Conservation (phyloP, 2,888 invertebrate genomes). For the Leptopilina drosophilae region DNA sequence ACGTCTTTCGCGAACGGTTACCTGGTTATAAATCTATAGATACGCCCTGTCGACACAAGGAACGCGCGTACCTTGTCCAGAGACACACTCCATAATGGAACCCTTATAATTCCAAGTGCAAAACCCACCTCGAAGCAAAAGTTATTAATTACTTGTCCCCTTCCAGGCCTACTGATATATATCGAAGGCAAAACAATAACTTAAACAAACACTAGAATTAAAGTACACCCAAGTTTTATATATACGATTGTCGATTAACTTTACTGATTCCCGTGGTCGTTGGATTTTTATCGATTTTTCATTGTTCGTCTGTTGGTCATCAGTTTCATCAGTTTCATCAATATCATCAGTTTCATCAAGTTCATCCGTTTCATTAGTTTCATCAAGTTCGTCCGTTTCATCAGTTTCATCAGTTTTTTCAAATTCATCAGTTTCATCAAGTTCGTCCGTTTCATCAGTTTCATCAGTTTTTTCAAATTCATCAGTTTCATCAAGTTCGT, state of each 20-base stretch:
- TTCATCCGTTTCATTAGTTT: too few species aligned
- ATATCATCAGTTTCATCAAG: too few species aligned
- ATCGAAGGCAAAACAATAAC: slow-evolving; percentile 31
- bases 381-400: too few species aligned
- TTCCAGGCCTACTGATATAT: background rate
- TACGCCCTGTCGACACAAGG: slow-evolving; percentile 47
- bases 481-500: too few species aligned
- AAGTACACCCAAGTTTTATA: background rate
- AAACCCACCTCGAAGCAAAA: background rate
- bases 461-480: too few species aligned
- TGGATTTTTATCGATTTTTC: background rate
- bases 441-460: too few species aligned
- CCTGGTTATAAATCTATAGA: slow-evolving; percentile 66
- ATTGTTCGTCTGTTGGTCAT: background rate
- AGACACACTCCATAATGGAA: slow-evolving; percentile 24
- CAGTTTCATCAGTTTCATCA: too few species aligned
- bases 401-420: too few species aligned
- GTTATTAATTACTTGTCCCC: slow-evolving; percentile 28
- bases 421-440: too few species aligned
- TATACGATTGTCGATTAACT: slow-evolving; percentile 15
- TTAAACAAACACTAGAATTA: slow-evolving; percentile 13
- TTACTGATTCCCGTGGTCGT: background rate
- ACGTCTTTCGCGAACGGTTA: slow-evolving; percentile 61
- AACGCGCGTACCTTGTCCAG: slow-evolving; percentile 32
- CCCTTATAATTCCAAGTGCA: slow-evolving; percentile 32